Conservation (phyloP, 2,113 vertebrate species). For the Rhinopomastus cyanomelas region DNA sequence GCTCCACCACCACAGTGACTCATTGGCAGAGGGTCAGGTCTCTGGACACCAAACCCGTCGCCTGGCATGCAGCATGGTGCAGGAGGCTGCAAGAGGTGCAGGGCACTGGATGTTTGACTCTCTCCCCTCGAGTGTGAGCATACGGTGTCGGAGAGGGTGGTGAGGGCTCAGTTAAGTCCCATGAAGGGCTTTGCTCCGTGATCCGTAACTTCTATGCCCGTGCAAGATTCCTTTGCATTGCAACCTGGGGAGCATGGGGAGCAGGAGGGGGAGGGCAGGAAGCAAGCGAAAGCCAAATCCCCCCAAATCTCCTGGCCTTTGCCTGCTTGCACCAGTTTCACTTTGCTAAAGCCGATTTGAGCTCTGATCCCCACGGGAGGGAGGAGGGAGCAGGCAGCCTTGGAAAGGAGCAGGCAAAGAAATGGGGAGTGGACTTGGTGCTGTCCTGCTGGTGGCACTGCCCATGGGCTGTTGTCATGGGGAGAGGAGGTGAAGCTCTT, state of each 20-base stretch:
- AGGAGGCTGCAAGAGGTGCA: fast-evolving
- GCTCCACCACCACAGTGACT: background rate
- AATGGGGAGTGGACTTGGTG: background rate
- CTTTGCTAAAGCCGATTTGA: slow-evolving; percentile 71
- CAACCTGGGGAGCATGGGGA: background rate
- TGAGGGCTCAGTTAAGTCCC: background rate
- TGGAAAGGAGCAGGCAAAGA: slow-evolving; percentile 23
- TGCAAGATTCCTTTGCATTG: slow-evolving; percentile 45
- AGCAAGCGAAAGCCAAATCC: slow-evolving; percentile 69
- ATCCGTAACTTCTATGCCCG: slow-evolving; percentile 29
- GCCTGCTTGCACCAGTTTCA: slow-evolving; percentile 71
- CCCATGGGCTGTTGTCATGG: background rate
- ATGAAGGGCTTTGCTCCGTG: slow-evolving; percentile 29
- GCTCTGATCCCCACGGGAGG: slow-evolving; percentile 48
- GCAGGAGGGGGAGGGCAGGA: slow-evolving; percentile 55
- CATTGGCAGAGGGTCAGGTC: slow-evolving; percentile 5
- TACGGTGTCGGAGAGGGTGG: background rate
- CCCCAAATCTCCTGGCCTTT: slow-evolving; percentile 65
- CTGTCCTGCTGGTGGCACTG: background rate
- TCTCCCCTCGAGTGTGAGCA: background rate
- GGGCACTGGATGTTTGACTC: background rate
- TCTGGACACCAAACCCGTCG: background rate
- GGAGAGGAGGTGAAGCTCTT: background rate
- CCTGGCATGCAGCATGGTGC: fast-evolving
- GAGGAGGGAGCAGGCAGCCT: slow-evolving; percentile 32